Percentiles rank a stretch among this genome's conserved stretches.
Evolutionary conservation across 1,140 invertebrate genomes (phyloP).

Genomic region (Neuroterus valhalla): DNA sequence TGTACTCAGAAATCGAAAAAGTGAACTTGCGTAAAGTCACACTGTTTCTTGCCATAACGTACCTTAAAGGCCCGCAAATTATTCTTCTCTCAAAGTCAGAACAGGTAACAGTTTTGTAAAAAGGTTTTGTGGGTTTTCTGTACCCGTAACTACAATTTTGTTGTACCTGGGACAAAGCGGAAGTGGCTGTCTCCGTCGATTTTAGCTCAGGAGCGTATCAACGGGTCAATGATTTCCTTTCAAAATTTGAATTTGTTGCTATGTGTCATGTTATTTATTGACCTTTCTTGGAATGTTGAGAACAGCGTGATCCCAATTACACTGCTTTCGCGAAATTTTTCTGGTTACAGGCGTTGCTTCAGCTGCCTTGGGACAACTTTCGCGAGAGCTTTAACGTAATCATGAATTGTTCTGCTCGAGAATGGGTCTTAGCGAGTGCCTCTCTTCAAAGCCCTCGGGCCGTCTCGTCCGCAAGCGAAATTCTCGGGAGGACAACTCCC

Average conservation of each 20-base stretch:
- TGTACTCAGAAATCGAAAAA: constrained; percentile 8
- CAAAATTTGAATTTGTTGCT: not conserved
- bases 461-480: too few species aligned
- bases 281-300: too few species aligned
- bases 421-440: too few species aligned
- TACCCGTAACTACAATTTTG: constrained; percentile 58
- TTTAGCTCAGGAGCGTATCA: constrained; percentile 12
- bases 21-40: not conserved
- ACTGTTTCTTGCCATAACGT: constrained; percentile 2
- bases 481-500: too few species aligned
- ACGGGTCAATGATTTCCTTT: not conserved
- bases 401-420: too few species aligned
- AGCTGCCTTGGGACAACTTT: too few species aligned
- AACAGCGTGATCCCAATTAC: too few species aligned
- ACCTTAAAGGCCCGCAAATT: constrained; percentile 17
- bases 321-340: too few species aligned
- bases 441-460: too few species aligned
- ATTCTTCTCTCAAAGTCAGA: constrained; percentile 9
- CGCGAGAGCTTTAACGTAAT: too few species aligned
- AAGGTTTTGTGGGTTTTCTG: constrained; percentile 60
- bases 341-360: too few species aligned
- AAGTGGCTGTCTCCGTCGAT: constrained; percentile 12
- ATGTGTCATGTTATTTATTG: not conserved
- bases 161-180: constrained; percentile 22
- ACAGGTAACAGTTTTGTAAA: constrained; percentile 54